Evolutionary conservation across 2,888 invertebrate genomes (phyloP), one percentile per base, ranked within the genome.

Genomic region (Trichacis sp.): DNA sequence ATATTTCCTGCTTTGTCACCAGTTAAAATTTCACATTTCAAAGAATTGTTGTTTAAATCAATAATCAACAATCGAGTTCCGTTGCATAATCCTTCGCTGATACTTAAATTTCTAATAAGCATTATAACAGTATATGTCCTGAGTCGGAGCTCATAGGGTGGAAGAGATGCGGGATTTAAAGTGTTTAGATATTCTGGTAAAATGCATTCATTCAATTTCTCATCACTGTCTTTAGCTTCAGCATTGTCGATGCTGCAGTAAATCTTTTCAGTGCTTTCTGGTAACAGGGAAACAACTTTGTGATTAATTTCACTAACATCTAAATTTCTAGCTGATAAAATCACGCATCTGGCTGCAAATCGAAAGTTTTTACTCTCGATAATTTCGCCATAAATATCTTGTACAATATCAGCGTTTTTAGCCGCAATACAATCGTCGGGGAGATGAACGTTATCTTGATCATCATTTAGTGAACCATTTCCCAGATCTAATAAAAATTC

Each of bases 301-400:
- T 24, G 14, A 49, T 73, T 72, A 1, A 73, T 65, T 61, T 68
- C 67, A 50, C 68, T 52, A 5, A 70, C 71, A 51, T 73, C 70
- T 4, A 50, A 38, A 64, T 72, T 73, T 51, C 68, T 52, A 38
- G 69, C 69, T 38, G 72, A 60, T 36, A 67, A 56, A 36, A 72
- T 73, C 12, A 69, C 67, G 54, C 53, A 56, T 47, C 57, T 59
- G 6, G 64, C 53, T 11, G 54, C 38, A 49, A 62, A 55, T 53
- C 55, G 36, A 36, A 48, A 63, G 42, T 51, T 55, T 47, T 56
- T 64, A 12, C 60, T 11, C 1, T 29, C 9, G 12, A 57, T 45
- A n/a, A 57, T 14, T 11, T 47, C 12, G 15, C 40, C 57, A 36
- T 56, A 65, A 1, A 51, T 55, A 40, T 62, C 53, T 33, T 62